Percentiles rank a stretch among this genome's conserved stretches.
Conservation (phyloP, 2,888 invertebrate genomes). For the Nudaria mundana region DNA sequence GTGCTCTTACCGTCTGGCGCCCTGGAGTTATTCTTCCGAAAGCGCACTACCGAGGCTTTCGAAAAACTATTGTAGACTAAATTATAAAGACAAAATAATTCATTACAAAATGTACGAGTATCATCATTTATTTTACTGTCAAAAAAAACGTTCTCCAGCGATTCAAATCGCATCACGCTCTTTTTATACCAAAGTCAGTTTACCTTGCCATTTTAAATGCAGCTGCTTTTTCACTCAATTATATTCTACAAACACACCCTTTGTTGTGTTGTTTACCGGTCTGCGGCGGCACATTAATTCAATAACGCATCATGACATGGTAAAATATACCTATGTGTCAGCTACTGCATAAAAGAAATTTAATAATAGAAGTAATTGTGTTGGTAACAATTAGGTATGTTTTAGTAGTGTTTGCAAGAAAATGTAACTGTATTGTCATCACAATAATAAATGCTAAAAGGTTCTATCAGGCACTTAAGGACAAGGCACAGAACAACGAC, state of each 20-base stretch:
- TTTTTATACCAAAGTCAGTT: neutral
- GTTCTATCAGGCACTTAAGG: too few relatives aligned
- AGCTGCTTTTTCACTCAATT: slow-evolving; percentile 6
- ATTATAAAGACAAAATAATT: too few relatives aligned
- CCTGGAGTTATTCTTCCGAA: too few relatives aligned
- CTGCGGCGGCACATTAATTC: slow-evolving; percentile 12
- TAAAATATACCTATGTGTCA: neutral
- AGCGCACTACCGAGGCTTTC: too few relatives aligned
- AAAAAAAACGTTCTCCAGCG: neutral
- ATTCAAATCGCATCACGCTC: neutral
- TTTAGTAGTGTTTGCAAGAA: too few relatives aligned
- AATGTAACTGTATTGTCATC: slow-evolving; percentile 18
- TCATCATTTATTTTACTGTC: neutral
- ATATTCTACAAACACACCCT: neutral
- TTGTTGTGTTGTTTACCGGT: slow-evolving; percentile 3
- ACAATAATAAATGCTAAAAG: too few relatives aligned
- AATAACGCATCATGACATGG: slow-evolving; percentile 10
- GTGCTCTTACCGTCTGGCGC: too few relatives aligned
- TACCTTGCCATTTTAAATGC: slow-evolving; percentile 3
- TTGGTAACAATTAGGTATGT: slow-evolving; percentile 5
- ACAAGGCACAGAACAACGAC: too few relatives aligned
- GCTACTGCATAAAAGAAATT: neutral
- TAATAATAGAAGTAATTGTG: neutral
- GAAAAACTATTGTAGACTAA: too few relatives aligned
- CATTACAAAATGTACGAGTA: too few relatives aligned